Conservation (phyloP, 2,113 vertebrate species). For the Tringa solitaria region DNA sequence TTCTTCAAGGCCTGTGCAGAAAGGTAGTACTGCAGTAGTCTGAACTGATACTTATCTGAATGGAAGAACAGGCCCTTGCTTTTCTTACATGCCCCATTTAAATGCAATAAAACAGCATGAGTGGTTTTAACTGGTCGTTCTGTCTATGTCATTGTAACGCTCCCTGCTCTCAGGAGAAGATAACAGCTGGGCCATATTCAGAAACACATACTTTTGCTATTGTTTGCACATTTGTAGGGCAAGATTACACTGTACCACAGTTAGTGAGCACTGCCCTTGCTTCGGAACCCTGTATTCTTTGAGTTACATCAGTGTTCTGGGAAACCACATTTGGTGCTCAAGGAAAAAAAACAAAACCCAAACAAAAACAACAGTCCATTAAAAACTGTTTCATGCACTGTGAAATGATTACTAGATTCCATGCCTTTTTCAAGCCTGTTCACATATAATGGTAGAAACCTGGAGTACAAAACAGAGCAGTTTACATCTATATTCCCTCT, state of each 20-base stretch:
- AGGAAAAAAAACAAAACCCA: not conserved
- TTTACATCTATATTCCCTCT: not conserved
- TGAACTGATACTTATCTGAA: slow-evolving; percentile 16
- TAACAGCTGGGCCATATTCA: slow-evolving; percentile 61
- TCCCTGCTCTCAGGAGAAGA: slow-evolving; percentile 27
- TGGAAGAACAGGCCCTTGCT: not conserved
- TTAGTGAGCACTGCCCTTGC: not conserved
- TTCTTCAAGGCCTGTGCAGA: slow-evolving; percentile 23
- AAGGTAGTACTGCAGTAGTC: not conserved
- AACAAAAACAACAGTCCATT: slow-evolving; percentile 16
- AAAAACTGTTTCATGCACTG: slow-evolving; percentile 17
- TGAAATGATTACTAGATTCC: slow-evolving; percentile 37
- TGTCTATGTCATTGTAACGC: slow-evolving; percentile 23
- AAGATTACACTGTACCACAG: slow-evolving; percentile 5
- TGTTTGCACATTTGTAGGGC: slow-evolving; percentile 53
- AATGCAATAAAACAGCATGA: slow-evolving; percentile 10
- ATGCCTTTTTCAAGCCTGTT: slow-evolving; percentile 14
- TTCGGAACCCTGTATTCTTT: slow-evolving; percentile 15
- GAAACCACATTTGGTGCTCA: not conserved
- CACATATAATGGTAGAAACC: slow-evolving; percentile 9
- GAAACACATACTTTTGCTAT: slow-evolving; percentile 58
- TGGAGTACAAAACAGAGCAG: not conserved
- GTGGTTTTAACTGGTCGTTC: slow-evolving; percentile 30
- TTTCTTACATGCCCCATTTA: slow-evolving; percentile 33
- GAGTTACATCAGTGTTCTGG: not conserved